Evolutionary conservation across 2,888 invertebrate genomes (phyloP).

Genomic region (Cheilosia variabilis): DNA sequence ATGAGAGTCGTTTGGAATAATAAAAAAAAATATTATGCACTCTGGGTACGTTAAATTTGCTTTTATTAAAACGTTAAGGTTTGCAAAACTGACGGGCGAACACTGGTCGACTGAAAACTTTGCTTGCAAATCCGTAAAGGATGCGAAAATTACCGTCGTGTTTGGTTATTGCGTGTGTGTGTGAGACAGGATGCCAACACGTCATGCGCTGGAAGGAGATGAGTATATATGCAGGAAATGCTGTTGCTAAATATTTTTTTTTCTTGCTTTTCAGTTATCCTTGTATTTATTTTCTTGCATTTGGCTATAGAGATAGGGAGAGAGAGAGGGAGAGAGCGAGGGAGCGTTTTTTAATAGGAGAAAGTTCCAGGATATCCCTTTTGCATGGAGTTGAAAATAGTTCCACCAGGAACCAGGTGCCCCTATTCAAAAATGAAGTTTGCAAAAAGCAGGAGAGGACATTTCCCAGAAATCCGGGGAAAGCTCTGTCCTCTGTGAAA

Average conservation of each 20-base stretch:
- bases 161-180: conserved; percentile 47
- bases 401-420: conserved; percentile 4
- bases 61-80: conserved; percentile 67
- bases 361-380: conserved; percentile 46
- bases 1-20: conserved; percentile 22
- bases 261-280: conserved; percentile 16
- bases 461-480: conserved; percentile 73
- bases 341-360: conserved; percentile 19
- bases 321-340: conserved; percentile 21
- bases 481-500: conserved; percentile 52
- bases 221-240: conserved; percentile 63
- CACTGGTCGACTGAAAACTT: conserved; percentile 81
- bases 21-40: neutral
- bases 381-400: conserved; percentile 31
- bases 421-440: conserved; percentile 32
- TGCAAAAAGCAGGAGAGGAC: conserved; percentile 27
- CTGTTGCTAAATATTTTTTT: conserved; percentile 58
- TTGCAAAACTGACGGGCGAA: conserved; percentile 79
- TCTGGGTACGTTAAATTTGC: conserved; percentile 1
- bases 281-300: conserved; percentile 60
- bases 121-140: conserved; percentile 79
- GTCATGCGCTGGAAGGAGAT: conserved; percentile 74
- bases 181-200: conserved; percentile 61
- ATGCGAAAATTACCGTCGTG: conserved; percentile 76
- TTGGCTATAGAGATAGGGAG: conserved; percentile 28